These are phyloP conservation scores for Orycteropus afer DNA, from an alignment of 2,113 vertebrate genomes.

Conservation along the genomic window DNA sequence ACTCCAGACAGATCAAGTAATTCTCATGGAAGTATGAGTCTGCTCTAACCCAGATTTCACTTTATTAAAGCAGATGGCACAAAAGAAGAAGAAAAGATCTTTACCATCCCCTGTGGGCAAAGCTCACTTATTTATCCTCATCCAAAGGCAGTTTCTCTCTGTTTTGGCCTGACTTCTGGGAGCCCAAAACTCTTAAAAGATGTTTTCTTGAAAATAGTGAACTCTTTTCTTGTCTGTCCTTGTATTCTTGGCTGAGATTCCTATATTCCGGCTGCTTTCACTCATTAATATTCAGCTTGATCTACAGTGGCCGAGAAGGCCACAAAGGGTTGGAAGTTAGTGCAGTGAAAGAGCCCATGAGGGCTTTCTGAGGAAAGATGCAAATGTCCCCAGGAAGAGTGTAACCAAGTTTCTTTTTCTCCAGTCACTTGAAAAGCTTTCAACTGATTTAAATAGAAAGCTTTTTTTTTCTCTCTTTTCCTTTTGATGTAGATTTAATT, in stretches of 20 bases:
- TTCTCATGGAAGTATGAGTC: slow-evolving; percentile 21
- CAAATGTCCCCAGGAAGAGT: slow-evolving; percentile 46
- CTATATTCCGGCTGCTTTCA: slow-evolving; percentile 38
- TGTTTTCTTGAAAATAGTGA: slow-evolving; percentile 78
- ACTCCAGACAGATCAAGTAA: slow-evolving; percentile 46
- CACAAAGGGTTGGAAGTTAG: slow-evolving; percentile 54
- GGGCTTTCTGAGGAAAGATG: slow-evolving; percentile 66
- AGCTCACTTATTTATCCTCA: slow-evolving; percentile 68
- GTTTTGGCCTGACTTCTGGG: slow-evolving; percentile 80
- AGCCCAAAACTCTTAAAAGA: slow-evolving; percentile 77
- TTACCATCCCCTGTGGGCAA: slow-evolving; percentile 50
- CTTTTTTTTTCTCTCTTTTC: not conserved
- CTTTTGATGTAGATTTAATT: slow-evolving; percentile 58
- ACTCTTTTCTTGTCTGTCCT: slow-evolving; percentile 76
- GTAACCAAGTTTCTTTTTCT: slow-evolving; percentile 51
- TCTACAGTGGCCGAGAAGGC: slow-evolving; percentile 45
- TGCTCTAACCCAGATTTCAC: slow-evolving; percentile 66
- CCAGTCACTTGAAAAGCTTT: slow-evolving; percentile 51
- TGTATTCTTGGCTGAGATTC: slow-evolving; percentile 70
- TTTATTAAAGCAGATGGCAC: slow-evolving; percentile 70
- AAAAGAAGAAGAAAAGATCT: slow-evolving; percentile 61
- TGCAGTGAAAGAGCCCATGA: not conserved
- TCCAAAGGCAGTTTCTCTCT: slow-evolving; percentile 73
- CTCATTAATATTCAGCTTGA: slow-evolving; percentile 75
- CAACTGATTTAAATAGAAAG: slow-evolving; percentile 62